phyloP scores from a whole-genome alignment of 2,888 invertebrate species.

The Amphipoea lucens region DNA sequence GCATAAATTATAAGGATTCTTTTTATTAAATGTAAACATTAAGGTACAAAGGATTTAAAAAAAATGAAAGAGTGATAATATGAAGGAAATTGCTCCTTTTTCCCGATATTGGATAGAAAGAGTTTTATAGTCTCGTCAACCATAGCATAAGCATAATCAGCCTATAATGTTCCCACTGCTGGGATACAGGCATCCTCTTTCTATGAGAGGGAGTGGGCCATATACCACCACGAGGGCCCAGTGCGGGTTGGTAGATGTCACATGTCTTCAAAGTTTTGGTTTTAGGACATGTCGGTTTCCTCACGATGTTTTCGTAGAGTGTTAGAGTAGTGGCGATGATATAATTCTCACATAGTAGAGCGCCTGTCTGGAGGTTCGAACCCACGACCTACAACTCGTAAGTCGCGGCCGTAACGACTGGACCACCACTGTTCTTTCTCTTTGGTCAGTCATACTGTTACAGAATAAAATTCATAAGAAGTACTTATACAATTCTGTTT shows the following conservation, averaged over 20 bases:
- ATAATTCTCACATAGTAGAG: not conserved
- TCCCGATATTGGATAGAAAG: not conserved
- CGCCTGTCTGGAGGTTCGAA: not conserved
- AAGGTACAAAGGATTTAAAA: not conserved
- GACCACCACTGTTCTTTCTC: not conserved
- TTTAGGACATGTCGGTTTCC: not conserved
- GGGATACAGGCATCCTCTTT: not conserved
- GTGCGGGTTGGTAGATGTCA: not conserved
- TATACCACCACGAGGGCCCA: not conserved
- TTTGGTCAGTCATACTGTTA: not conserved
- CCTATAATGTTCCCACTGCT: not conserved
- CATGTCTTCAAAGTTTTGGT: not conserved
- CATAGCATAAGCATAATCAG: not conserved
- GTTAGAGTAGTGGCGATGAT: not conserved
- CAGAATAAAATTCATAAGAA: not conserved
- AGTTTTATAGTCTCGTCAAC: not conserved
- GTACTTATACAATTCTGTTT: not conserved
- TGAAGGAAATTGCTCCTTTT: not conserved
- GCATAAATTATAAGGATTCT: slow-evolving; percentile 39
- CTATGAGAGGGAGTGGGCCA: too few relatives aligned
- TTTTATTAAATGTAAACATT: not conserved
- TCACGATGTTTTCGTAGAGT: not conserved
- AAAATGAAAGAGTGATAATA: not conserved
- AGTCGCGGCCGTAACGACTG: not conserved
- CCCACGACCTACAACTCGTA: not conserved